Base-by-base conservation (phyloP, 1,140 invertebrate species). In the Geopemphigus sp. region DNA sequence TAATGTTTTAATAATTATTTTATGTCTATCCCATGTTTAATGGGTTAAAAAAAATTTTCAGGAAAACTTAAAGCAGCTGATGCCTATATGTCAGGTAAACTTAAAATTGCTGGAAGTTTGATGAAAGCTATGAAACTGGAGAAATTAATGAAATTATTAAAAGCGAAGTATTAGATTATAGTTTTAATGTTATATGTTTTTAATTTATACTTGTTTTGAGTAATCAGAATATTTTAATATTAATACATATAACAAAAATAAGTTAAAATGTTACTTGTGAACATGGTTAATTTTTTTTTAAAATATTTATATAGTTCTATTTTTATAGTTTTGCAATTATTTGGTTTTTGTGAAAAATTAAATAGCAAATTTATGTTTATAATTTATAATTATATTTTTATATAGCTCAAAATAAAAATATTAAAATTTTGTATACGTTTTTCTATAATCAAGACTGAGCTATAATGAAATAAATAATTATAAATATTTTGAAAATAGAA, bases 81-180 rank as follows among this genome's bases (percentile, higher is more conserved):
- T 29, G 96, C 97, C 14, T 98, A 97, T 85, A 97, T 99, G 95
- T 91, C 92, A 84, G 97, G 97, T 45, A 98, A 98, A 87, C 86
- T 99, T 63, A 98, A 97, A 87, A 95, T 99, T 81, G 90, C 89
- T 82, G 97, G 97, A 1, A 95, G 97, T 84, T 88, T 99, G 84
- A 92, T 92, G 82, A 94, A 97, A 85, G 97, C 97, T 1, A 95
- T 99, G 91, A 97, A 98, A 85, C 85, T 98, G 80, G 97, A 99
- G 86, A 97, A 96, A 86, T 87, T 99, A 5, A 95, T 98, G 93
- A 87, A 87, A 66, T 90, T 91, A 80, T 88, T 97, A 45, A 95
- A 95, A 85, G 90, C 92, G n/a, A 92, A 92, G 81, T 78, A 83
- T 26, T 84, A 82, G 47, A 5, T 12, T 50, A 50, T 14, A 82